Percentiles rank a stretch among this genome's conserved stretches.
Conservation (phyloP, 2,888 invertebrate species). For the Drosophila testacea region DNA sequence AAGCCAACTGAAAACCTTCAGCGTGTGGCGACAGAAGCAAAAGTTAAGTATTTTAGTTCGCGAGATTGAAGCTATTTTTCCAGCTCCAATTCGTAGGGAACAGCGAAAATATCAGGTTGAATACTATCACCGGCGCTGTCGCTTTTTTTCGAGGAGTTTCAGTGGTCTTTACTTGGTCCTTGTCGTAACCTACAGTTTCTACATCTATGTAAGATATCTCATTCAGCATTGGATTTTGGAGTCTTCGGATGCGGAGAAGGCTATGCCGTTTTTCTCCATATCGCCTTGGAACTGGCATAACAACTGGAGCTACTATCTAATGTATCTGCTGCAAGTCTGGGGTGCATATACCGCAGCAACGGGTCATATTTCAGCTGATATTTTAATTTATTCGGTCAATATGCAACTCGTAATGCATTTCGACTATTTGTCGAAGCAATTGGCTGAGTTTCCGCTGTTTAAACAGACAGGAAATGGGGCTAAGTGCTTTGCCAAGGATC, state of each 20-base stretch:
- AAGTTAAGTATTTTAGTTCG: slow-evolving; percentile 30
- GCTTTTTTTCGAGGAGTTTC: slow-evolving; percentile 29
- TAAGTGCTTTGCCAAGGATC: slow-evolving; percentile 16
- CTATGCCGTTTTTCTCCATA: slow-evolving; percentile 35
- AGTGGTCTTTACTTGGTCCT: slow-evolving; percentile 26
- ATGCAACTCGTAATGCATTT: slow-evolving; percentile 79
- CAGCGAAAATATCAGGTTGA: slow-evolving; percentile 35
- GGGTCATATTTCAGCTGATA: slow-evolving; percentile 69
- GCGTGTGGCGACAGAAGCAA: slow-evolving; percentile 28
- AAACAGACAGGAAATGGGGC: not conserved
- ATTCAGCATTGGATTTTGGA: slow-evolving; percentile 39
- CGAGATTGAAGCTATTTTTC: slow-evolving; percentile 52
- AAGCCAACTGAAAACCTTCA: slow-evolving; percentile 42
- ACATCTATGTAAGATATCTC: slow-evolving; percentile 23
- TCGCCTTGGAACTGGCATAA: slow-evolving; percentile 61
- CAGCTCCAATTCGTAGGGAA: slow-evolving; percentile 5
- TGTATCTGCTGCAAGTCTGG: slow-evolving; percentile 52
- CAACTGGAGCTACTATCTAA: slow-evolving; percentile 52
- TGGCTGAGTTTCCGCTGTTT: slow-evolving; percentile 7
- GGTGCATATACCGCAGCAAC: slow-evolving; percentile 61
- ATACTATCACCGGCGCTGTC: slow-evolving; percentile 25
- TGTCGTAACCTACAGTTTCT: slow-evolving; percentile 29
- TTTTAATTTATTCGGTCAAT: slow-evolving; percentile 65
- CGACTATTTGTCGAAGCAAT: slow-evolving; percentile 53
- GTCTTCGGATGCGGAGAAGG: slow-evolving; percentile 11